Evolutionary conservation across 2,888 invertebrate genomes (phyloP).

Genomic region (Plagodis dolabraria): DNA sequence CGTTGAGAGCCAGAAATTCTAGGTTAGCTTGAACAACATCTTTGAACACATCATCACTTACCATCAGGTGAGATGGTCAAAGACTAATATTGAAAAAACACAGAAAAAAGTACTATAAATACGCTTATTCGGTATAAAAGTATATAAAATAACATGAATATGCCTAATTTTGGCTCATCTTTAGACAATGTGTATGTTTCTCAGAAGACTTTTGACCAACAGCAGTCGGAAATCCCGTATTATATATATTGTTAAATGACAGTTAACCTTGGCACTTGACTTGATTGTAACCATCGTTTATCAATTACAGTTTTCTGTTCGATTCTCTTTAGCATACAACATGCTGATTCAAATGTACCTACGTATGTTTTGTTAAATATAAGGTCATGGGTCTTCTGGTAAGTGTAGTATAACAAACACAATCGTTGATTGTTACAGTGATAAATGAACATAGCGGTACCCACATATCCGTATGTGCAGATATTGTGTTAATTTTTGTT

Average conservation of each 20-base stretch:
- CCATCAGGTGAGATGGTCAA: too few relatives aligned
- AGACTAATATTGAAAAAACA: too few relatives aligned
- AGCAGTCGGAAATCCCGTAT: slow-evolving; percentile 16
- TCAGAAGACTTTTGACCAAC: slow-evolving; percentile 2
- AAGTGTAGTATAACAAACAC: slow-evolving; percentile 5
- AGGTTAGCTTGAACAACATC: too few relatives aligned
- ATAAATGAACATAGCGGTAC: slow-evolving; percentile 11
- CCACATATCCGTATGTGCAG: too few relatives aligned
- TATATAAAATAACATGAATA: not conserved
- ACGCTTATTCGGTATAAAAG: too few relatives aligned
- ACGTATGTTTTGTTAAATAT: slow-evolving; percentile 19
- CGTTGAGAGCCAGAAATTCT: too few relatives aligned
- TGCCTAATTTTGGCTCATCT: not conserved
- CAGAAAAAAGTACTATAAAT: too few relatives aligned
- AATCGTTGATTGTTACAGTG: slow-evolving; percentile 8
- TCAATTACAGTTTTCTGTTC: slow-evolving; percentile 19
- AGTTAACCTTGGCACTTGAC: slow-evolving; percentile 19
- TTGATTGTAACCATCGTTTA: slow-evolving; percentile 12
- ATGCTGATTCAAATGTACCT: slow-evolving; percentile 10
- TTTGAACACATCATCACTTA: too few relatives aligned
- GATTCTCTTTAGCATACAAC: slow-evolving; percentile 17
- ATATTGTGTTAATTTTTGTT: not conserved
- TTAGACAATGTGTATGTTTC: not conserved
- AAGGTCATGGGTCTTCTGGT: slow-evolving; percentile 17
- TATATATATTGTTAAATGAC: slow-evolving; percentile 11